Evolutionary conservation across 2,888 invertebrate genomes (phyloP), one percentile per base, ranked within the genome.

Genomic region (Machimus atricapillus): DNA sequence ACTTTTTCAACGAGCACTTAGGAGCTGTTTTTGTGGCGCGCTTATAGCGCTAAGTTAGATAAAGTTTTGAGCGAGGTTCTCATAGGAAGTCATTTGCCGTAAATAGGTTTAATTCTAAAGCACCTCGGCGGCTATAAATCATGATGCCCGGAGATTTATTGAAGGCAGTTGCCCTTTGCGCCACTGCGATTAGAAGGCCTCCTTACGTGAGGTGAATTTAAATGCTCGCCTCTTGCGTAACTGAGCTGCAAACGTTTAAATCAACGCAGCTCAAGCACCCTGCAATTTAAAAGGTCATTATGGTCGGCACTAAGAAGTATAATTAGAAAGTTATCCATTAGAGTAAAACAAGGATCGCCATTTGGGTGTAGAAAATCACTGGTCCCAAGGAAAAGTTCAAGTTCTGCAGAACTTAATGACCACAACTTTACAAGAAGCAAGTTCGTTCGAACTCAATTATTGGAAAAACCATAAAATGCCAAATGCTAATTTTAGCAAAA

Each of bases 31-130:
- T 46, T 78, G 37, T 43, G 43, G 23, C 40, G 78, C 78, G 78
- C 6, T 40, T 23, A n/a, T n/a, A 78, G 23, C 4, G 14, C 14
- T 43, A 78, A 78, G 7, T 43, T 40, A 40, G 37, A 78, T 46
- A 78, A 78, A 78, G 16, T 40, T 37, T 78, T 40, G 37, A 23
- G 43, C 23, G 43, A 78, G 43, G 78, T 43, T 78, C 23, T 43
- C 78, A 78, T 43, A 43, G 78, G 43, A 40, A 78, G 78, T 78
- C 23, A 43, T 78, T 78, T 78, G n/a, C 78, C 37, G 37, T 40
- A 78, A 78, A 43, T 78, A 78, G 43, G 78, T 43, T 40, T 78
- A 78, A 43, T 78, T 37, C 78, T 78, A 78, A 78, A 43, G 78
- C 78, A 78, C 78, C 43, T 78, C 27, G 43, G 19, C 43, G 43